Conservation (phyloP, 2,888 invertebrate genomes). For the Cephonodes hylas region DNA sequence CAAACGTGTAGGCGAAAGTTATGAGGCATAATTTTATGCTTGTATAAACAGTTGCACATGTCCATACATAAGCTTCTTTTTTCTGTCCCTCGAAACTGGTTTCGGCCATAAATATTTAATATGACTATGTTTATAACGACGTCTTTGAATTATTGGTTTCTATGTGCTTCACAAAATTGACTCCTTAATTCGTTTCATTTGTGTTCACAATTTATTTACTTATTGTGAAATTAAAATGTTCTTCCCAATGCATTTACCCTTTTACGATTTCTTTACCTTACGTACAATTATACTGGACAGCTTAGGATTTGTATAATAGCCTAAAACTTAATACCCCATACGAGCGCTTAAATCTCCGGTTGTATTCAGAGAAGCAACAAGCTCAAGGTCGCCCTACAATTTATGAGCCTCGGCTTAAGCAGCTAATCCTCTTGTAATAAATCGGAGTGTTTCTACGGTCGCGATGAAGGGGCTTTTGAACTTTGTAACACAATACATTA, state of each 20-base stretch:
- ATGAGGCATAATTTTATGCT: not conserved
- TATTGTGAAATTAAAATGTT: not conserved
- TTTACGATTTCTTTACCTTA: not conserved
- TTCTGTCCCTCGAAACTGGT: not conserved
- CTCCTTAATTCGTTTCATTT: not conserved
- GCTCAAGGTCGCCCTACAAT: not conserved
- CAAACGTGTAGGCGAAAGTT: not conserved
- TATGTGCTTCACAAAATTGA: not conserved
- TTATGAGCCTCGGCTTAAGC: not conserved
- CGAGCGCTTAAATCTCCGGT: not conserved
- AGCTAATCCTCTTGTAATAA: not conserved
- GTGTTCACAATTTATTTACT: not conserved
- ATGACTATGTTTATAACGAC: not conserved
- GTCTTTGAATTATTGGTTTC: not conserved
- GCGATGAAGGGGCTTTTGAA: not conserved
- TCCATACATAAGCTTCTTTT: not conserved
- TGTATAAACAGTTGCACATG: not conserved
- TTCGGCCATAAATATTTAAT: slow-evolving; percentile 4
- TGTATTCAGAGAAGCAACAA: not conserved
- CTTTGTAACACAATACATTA: not conserved
- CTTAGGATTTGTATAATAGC: not conserved
- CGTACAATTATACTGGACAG: not conserved
- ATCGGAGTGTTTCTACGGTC: not conserved
- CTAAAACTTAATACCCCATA: not conserved
- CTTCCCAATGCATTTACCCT: too few species aligned